Conservation (phyloP, 2,888 invertebrate genomes). For the Adelphocoris suturalis region DNA sequence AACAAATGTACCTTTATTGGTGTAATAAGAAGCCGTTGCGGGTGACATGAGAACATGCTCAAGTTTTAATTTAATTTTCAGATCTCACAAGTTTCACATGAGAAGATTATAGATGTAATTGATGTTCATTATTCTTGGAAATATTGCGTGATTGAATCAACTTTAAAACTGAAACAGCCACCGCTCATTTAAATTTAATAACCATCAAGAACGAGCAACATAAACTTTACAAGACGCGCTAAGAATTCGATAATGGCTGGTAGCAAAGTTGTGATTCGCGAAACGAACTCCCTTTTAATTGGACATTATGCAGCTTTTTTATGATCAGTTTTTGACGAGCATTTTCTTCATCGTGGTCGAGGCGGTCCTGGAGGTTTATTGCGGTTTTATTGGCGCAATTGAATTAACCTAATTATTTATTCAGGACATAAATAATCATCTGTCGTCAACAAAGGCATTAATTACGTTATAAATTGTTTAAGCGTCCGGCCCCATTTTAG, state of each 20-base stretch:
- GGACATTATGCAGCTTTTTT: slow-evolving; percentile 35
- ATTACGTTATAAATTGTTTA: slow-evolving; percentile 16
- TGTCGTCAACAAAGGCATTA: slow-evolving; percentile 27
- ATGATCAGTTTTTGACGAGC: slow-evolving; percentile 1
- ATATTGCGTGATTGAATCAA: too few relatives aligned
- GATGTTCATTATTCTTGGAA: too few relatives aligned
- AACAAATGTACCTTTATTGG: too few relatives aligned
- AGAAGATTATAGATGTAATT: too few relatives aligned
- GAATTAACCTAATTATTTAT: slow-evolving; percentile 39
- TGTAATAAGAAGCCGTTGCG: too few relatives aligned
- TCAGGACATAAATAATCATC: slow-evolving; percentile 7
- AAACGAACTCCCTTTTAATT: slow-evolving; percentile 16
- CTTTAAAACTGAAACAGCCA: too few relatives aligned
- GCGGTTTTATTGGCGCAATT: slow-evolving; percentile 22
- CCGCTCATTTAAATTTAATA: not conserved
- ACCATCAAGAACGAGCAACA: not conserved
- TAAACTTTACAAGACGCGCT: not conserved
- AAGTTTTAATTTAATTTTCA: too few relatives aligned
- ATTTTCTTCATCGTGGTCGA: not conserved
- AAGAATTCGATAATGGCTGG: slow-evolving; percentile 15
- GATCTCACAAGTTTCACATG: too few relatives aligned
- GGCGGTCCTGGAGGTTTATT: slow-evolving; percentile 10
- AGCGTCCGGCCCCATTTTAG: slow-evolving; percentile 6
- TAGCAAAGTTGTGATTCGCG: slow-evolving; percentile 36
- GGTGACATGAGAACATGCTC: too few relatives aligned